Percentiles rank a stretch among this genome's conserved stretches.
These are phyloP conservation scores for Arctia plantaginis DNA, from an alignment of 2,888 invertebrate genomes.

Conservation along the genomic window DNA sequence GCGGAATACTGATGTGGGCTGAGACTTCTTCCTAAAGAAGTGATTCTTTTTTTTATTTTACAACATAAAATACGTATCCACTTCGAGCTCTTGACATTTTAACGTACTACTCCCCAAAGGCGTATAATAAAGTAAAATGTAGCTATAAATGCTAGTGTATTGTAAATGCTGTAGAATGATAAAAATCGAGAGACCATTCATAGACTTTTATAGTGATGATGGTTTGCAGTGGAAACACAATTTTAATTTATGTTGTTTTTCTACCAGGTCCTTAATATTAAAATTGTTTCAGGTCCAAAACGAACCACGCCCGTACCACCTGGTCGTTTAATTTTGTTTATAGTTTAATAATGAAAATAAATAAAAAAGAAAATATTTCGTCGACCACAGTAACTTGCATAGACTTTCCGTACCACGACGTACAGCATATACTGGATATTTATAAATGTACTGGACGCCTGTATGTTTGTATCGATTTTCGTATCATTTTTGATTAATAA, in stretches of 20 bases:
- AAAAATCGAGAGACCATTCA: not conserved
- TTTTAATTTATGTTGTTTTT: not conserved
- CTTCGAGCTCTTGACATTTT: constrained; percentile 62
- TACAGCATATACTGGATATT: no score
- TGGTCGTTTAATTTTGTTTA: no score
- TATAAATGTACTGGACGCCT: no score
- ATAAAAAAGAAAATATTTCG: no score
- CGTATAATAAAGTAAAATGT: constrained; percentile 7
- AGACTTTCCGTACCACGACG: no score
- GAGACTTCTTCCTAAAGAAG: constrained; percentile 65
- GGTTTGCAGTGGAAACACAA: not conserved
- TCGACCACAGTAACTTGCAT: no score
- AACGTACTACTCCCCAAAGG: constrained; percentile 46
- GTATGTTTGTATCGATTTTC: no score
- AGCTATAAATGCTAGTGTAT: not conserved
- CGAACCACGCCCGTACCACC: no score
- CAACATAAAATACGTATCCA: constrained; percentile 69
- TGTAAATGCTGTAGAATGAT: not conserved
- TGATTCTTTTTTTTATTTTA: constrained; percentile 65
- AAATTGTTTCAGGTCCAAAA: no score
- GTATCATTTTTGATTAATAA: no score
- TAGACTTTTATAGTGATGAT: not conserved
- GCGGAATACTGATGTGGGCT: constrained; percentile 81
- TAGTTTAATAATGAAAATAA: no score
- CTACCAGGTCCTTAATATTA: no score